phyloP scores from a whole-genome alignment of 2,888 invertebrate species.

The Balanococcus diminutus region DNA sequence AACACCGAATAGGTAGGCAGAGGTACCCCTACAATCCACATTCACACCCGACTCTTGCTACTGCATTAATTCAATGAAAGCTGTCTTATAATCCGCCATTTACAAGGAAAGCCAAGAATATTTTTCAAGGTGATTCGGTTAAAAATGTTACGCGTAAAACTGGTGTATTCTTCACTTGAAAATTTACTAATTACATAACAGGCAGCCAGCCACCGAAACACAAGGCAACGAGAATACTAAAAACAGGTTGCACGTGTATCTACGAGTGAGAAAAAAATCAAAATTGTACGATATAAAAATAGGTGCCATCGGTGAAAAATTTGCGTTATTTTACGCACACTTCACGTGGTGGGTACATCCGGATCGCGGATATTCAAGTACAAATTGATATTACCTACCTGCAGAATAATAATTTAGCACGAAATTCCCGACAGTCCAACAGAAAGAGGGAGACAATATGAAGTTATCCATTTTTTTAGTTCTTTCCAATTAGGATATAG shows the following conservation, averaged over 20 bases:
- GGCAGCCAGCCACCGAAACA: neutral
- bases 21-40: no score
- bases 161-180: slow-evolving; percentile 32
- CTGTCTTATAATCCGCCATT: neutral
- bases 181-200: slow-evolving; percentile 13
- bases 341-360: no score
- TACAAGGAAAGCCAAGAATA: slow-evolving; percentile 12
- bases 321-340: neutral
- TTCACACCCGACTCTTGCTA: no score
- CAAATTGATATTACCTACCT: neutral
- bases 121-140: slow-evolving; percentile 38
- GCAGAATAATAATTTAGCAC: no score
- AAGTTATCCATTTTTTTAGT: no score
- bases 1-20: no score
- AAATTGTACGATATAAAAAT: neutral
- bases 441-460: no score
- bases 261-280: neutral
- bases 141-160: slow-evolving; percentile 17
- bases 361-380: neutral
- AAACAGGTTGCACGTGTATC: neutral
- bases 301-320: neutral
- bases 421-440: no score
- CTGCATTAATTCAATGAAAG: neutral
- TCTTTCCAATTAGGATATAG: no score
- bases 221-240: slow-evolving; percentile 6